Evolutionary conservation across 2,113 vertebrate genomes (phyloP).

Genomic region (Catharus minimus): DNA sequence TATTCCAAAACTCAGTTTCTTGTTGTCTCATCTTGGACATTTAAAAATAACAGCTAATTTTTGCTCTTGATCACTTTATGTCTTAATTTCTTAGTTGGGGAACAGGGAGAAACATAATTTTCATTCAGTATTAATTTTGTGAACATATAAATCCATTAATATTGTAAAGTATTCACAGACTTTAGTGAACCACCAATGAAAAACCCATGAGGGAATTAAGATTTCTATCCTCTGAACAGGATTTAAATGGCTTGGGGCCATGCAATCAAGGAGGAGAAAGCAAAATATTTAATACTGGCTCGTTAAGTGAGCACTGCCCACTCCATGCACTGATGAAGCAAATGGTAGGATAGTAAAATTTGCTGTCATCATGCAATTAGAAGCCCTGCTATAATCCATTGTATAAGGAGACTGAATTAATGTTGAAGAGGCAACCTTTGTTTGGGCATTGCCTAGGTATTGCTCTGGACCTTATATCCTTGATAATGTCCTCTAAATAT

Average conservation of each 20-base stretch:
- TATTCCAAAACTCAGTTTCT: not conserved
- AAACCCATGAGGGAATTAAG: not conserved
- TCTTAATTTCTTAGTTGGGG: not conserved
- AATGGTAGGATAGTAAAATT: slow-evolving; percentile 12
- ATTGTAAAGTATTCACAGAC: not conserved
- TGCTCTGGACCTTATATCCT: not conserved
- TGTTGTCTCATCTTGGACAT: not conserved
- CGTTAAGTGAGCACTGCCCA: slow-evolving; percentile 9
- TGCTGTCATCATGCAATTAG: not conserved
- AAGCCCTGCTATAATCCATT: not conserved
- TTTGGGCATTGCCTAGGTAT: not conserved
- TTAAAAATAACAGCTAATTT: not conserved
- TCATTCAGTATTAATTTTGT: not conserved
- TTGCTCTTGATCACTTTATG: not conserved
- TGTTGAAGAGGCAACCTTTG: not conserved
- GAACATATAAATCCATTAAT: not conserved
- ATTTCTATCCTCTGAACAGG: not conserved
- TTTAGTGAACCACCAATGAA: not conserved
- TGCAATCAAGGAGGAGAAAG: slow-evolving; percentile 18
- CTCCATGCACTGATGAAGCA: not conserved
- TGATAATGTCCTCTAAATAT: not conserved
- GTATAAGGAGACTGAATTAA: not conserved
- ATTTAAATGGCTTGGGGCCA: not conserved
- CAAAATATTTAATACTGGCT: slow-evolving; percentile 31
- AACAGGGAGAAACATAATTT: not conserved